These are phyloP conservation scores for Microdon myrmicae DNA, from an alignment of 2,888 invertebrate species.

Conservation along the genomic window DNA sequence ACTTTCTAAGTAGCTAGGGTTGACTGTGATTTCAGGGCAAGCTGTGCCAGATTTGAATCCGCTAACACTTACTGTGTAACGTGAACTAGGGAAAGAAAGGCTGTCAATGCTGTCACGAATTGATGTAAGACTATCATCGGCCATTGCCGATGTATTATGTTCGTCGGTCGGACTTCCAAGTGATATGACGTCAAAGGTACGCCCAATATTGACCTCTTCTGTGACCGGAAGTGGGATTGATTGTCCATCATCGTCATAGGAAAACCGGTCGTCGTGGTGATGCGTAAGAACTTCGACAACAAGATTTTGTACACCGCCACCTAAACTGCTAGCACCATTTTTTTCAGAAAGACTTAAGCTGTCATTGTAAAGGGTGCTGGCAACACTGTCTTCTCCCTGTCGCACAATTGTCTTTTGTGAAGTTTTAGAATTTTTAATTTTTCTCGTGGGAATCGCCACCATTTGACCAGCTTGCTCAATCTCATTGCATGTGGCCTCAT, in stretches of 20 bases:
- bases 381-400: constrained; percentile 60
- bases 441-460: constrained; percentile 13
- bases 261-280: constrained; percentile 32
- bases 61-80: constrained; percentile 64
- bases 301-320: constrained; percentile 55
- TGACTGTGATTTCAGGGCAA: constrained; percentile 42
- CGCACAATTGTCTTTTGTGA: constrained; percentile 1
- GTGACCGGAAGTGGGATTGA: constrained; percentile 9
- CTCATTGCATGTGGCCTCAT: constrained; percentile 11
- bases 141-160: constrained; percentile 63
- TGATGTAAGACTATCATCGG: constrained; percentile 65
- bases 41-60: constrained; percentile 59
- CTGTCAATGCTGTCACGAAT: constrained; percentile 64
- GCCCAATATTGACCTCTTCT: constrained; percentile 35
- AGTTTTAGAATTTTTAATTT: constrained; percentile 10
- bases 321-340: constrained; percentile 31
- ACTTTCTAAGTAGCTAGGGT: constrained; percentile 54
- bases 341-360: constrained; percentile 58
- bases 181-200: constrained; percentile 53
- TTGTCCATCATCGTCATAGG: constrained; percentile 46
- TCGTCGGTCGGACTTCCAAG: constrained; percentile 55
- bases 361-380: constrained; percentile 59
- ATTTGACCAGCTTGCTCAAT: constrained; percentile 30
- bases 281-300: constrained; percentile 64
- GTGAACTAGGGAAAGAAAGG: constrained; percentile 65